phyloP scores from a whole-genome alignment of 2,113 vertebrate species.

The Forbesichthys agassizii region DNA sequence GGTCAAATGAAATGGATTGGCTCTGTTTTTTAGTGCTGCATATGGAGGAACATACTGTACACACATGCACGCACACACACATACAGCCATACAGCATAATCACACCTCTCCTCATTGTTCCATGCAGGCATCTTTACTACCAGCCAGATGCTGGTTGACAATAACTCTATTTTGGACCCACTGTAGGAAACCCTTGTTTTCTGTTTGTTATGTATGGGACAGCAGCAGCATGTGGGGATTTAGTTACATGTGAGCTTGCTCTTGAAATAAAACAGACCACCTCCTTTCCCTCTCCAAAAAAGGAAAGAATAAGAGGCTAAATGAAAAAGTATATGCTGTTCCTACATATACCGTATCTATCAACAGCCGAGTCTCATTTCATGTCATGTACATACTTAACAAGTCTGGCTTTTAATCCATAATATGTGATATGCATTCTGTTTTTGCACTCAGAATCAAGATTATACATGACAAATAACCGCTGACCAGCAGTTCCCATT shows the following conservation, averaged over 20 bases:
- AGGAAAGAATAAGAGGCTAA: conserved; percentile 26
- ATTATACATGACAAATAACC: conserved; percentile 4
- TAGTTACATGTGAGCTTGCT: conserved; percentile 16
- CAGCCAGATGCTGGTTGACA: conserved; percentile 41
- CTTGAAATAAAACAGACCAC: conserved; percentile 5
- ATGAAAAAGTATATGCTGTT: background rate
- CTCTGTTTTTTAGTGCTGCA: background rate
- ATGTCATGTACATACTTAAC: too few relatives aligned
- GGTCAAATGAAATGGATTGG: background rate
- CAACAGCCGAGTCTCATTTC: background rate
- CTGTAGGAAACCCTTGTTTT: conserved; percentile 20
- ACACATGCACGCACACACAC: background rate
- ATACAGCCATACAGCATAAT: conserved; percentile 11
- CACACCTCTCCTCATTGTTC: conserved; percentile 39
- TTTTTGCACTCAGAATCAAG: conserved; percentile 30
- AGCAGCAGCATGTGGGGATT: conserved; percentile 6
- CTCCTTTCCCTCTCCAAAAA: background rate
- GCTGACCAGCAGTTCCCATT: background rate
- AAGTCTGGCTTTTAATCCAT: conserved; percentile 1
- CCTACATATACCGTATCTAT: too few relatives aligned
- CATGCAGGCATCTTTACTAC: background rate
- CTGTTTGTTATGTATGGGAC: background rate
- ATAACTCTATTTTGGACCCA: conserved; percentile 16
- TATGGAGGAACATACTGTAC: conserved; percentile 8
- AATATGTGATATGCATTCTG: conserved; percentile 16